A percentile compares a stretch with the other conserved stretches of the same genome.
phyloP scores from a whole-genome alignment of 2,113 vertebrate genomes.

The Andinoacara biseriatus region DNA sequence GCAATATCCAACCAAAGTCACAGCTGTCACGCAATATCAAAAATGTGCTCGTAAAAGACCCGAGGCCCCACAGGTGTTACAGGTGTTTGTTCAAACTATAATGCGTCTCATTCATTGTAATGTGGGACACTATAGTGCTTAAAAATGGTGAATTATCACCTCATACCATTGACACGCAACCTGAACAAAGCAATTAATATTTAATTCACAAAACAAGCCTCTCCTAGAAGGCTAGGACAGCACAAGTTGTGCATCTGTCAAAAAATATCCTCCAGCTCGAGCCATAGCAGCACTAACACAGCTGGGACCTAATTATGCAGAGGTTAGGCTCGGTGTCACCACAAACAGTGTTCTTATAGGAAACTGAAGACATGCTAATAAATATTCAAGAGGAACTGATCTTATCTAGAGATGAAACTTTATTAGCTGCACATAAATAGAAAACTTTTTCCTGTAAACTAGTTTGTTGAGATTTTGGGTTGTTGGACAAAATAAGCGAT shows the following conservation, averaged over 20 bases:
- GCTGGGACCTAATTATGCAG: too few relatives aligned
- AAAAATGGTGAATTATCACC: fast-evolving
- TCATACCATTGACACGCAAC: neutral
- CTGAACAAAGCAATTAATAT: neutral
- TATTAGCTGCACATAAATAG: neutral
- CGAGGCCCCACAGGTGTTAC: fast-evolving
- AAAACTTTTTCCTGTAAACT: neutral
- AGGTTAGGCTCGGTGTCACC: neutral
- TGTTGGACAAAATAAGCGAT: too few relatives aligned
- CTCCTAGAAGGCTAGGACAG: neutral
- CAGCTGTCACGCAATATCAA: conserved; percentile 9
- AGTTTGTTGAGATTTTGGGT: too few relatives aligned
- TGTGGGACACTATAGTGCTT: neutral
- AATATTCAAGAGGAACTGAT: neutral
- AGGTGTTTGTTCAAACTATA: neutral
- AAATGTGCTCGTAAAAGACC: neutral
- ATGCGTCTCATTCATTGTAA: neutral
- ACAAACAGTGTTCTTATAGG: neutral
- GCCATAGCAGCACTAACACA: too few relatives aligned
- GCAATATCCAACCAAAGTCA: neutral
- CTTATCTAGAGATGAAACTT: neutral
- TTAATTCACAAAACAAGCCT: fast-evolving
- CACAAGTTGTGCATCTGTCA: neutral
- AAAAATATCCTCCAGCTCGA: neutral
- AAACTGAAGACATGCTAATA: neutral